These are phyloP conservation scores for Hippocampus barbouri DNA, from an alignment of 2,113 vertebrate species.

Conservation along the genomic window DNA sequence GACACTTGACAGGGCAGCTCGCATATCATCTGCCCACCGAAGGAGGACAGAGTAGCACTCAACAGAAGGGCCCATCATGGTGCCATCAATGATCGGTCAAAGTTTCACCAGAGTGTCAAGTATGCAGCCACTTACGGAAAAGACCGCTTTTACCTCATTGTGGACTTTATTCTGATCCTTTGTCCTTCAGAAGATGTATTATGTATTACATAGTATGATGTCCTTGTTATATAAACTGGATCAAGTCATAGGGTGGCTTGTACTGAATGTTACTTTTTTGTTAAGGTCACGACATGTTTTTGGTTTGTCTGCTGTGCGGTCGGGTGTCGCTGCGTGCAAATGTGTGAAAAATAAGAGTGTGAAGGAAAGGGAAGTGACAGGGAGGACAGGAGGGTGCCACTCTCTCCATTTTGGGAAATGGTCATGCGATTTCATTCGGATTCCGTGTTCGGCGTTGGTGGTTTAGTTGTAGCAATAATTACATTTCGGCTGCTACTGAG, in stretches of 20 bases:
- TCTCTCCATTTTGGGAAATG: neutral
- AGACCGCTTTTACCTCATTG: constrained; percentile 18
- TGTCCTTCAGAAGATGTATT: constrained; percentile 21
- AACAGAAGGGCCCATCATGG: constrained; percentile 15
- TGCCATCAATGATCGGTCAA: constrained; percentile 18
- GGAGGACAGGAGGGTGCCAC: too few relatives aligned
- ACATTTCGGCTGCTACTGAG: neutral
- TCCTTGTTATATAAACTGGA: constrained; percentile 27
- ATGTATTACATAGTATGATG: constrained; percentile 2
- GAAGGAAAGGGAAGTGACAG: neutral
- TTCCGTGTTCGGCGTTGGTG: neutral
- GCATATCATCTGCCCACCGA: constrained; percentile 20
- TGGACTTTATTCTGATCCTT: constrained; percentile 20
- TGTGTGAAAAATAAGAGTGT: constrained; percentile 22
- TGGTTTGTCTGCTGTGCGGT: constrained; percentile 34
- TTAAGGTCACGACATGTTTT: constrained; percentile 26
- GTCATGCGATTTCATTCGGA: neutral
- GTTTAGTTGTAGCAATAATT: neutral
- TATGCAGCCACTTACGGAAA: constrained; percentile 2
- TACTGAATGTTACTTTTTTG: constrained; percentile 14
- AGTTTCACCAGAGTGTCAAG: constrained; percentile 13
- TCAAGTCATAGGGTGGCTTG: constrained; percentile 13
- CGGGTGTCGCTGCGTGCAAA: constrained; percentile 12
- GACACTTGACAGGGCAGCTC: constrained; percentile 25
- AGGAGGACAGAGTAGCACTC: constrained; percentile 28